Percentiles rank a stretch among this genome's conserved stretches.
Evolutionary conservation across 2,797 vertebrate species (phyloP).

Genomic region (Tokudaia tokunoshimensis): DNA sequence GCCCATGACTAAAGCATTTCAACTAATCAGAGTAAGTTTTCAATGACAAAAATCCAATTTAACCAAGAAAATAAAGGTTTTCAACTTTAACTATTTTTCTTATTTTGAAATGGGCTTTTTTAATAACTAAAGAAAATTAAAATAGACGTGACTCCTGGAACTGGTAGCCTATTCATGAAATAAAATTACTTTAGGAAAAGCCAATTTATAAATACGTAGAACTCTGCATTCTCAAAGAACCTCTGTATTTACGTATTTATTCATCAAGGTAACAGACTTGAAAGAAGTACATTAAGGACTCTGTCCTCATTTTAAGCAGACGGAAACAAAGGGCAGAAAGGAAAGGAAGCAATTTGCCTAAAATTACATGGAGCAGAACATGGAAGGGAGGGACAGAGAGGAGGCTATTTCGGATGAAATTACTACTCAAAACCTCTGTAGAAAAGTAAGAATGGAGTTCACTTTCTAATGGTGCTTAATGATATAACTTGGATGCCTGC

Average conservation of each 20-base stretch:
- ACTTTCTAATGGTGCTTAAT: constrained; percentile 34
- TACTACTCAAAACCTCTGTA: constrained; percentile 43
- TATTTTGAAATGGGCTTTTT: constrained; percentile 60
- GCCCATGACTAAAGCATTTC: not conserved
- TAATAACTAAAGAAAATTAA: constrained; percentile 78
- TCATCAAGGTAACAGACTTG: constrained; percentile 70
- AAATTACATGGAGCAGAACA: constrained; percentile 67
- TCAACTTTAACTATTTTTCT: constrained; percentile 72
- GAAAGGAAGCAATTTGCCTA: constrained; percentile 74
- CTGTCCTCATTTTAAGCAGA: constrained; percentile 74
- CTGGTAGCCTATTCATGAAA: constrained; percentile 70
- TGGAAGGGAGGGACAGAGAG: not conserved
- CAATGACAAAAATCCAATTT: constrained; percentile 78
- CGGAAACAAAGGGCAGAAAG: constrained; percentile 62
- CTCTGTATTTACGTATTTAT: constrained; percentile 72
- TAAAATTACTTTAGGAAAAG: constrained; percentile 65
- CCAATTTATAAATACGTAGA: constrained; percentile 68
- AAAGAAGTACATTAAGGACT: constrained; percentile 67
- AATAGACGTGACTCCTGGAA: constrained; percentile 67
- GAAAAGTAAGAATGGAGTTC: constrained; percentile 53
- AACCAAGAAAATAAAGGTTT: constrained; percentile 73
- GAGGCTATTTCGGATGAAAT: constrained; percentile 67
- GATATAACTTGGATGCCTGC: constrained; percentile 29
- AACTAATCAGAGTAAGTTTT: constrained; percentile 64
- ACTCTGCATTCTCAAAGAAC: constrained; percentile 72